These are phyloP conservation scores for Callosobruchus maculatus DNA, from an alignment of 2,888 invertebrate species.

Conservation along the genomic window DNA sequence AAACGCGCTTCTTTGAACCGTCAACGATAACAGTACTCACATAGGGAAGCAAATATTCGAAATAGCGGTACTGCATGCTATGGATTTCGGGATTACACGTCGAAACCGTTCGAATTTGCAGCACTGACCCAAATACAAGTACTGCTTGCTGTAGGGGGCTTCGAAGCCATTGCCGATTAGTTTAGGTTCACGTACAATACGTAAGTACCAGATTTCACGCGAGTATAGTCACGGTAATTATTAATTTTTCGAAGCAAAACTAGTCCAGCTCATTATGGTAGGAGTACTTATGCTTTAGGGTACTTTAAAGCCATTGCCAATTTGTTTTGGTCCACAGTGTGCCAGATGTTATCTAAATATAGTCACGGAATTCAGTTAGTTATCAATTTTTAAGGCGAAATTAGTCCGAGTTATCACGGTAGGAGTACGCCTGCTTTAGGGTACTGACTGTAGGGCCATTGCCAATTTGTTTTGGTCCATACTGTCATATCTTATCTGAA, in stretches of 20 bases:
- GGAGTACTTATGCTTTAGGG: background rate
- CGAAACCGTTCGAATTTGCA: background rate
- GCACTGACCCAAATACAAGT: background rate
- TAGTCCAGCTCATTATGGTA: background rate
- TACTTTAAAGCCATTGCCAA: background rate
- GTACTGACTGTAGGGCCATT: background rate
- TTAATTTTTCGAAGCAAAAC: background rate
- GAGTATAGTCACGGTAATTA: background rate
- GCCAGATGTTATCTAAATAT: background rate
- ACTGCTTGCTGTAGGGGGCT: background rate
- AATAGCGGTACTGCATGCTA: background rate
- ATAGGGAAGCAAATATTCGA: background rate
- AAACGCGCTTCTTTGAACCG: background rate
- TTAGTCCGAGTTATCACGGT: background rate
- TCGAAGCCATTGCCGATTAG: background rate
- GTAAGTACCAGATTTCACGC: background rate
- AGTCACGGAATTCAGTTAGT: background rate
- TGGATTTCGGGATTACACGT: background rate
- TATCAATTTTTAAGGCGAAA: background rate
- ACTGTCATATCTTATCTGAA: background rate
- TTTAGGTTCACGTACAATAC: background rate
- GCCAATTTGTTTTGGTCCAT: background rate
- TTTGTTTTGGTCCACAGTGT: background rate
- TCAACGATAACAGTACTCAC: background rate
- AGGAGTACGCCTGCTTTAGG: background rate